A percentile compares a stretch with the other conserved stretches of the same genome.
Conservation (phyloP, 2,797 vertebrate genomes). For the Orestias chungarensis region DNA sequence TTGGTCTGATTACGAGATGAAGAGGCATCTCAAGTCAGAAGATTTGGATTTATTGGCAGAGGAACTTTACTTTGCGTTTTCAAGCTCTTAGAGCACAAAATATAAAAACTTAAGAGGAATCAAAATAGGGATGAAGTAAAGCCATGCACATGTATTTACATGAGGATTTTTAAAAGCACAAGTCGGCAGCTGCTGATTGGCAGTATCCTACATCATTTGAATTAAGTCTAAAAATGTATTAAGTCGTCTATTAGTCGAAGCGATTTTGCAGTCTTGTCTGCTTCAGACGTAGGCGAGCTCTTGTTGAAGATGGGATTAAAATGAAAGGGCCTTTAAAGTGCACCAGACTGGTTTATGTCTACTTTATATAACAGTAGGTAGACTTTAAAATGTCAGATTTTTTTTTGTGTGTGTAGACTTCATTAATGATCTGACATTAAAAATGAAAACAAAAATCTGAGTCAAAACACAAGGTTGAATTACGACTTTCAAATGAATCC, state of each 20-base stretch:
- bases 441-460: neutral
- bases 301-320: neutral
- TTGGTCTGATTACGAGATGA: neutral
- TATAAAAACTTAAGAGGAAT: too few species aligned
- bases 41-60: neutral
- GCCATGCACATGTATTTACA: neutral
- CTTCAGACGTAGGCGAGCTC: neutral
- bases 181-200: neutral
- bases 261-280: neutral
- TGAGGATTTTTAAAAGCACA: neutral
- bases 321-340: neutral
- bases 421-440: neutral
- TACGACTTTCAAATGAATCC: neutral
- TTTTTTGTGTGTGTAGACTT: neutral
- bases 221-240: neutral
- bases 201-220: neutral
- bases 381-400: conserved; percentile 7
- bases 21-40: neutral
- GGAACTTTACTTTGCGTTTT: neutral
- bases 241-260: neutral
- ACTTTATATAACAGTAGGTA: neutral
- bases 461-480: neutral
- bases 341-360: neutral
- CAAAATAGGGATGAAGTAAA: too few species aligned
- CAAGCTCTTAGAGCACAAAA: too few species aligned